Conservation (phyloP, 2,888 invertebrate genomes). For the Rotaria sp. region DNA sequence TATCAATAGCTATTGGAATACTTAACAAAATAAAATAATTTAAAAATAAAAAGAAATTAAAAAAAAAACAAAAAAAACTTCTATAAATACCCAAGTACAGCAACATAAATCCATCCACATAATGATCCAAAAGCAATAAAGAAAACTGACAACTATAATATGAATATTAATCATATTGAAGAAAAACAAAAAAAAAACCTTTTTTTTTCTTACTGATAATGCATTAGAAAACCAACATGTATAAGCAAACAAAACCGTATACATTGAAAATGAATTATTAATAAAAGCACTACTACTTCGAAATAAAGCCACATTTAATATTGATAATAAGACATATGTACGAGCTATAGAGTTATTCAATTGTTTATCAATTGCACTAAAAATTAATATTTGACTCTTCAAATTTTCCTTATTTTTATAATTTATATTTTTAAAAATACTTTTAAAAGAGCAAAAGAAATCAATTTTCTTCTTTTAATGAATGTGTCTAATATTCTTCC, state of each 20-base stretch:
- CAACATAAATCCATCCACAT: slow-evolving; percentile 27
- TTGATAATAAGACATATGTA: slow-evolving; percentile 46
- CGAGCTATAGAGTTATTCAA: slow-evolving; percentile 45
- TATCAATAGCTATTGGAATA: slow-evolving; percentile 35
- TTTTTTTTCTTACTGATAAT: slow-evolving; percentile 54
- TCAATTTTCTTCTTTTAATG: too few relatives aligned
- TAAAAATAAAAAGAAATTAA: neutral
- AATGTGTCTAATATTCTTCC: too few relatives aligned
- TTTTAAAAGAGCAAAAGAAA: neutral
- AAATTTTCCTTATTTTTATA: too few relatives aligned
- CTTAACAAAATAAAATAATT: neutral
- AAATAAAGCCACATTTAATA: slow-evolving; percentile 84
- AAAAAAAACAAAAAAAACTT: neutral
- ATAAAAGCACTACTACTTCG: slow-evolving; percentile 76
- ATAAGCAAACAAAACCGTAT: slow-evolving; percentile 71
- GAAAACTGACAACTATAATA: neutral
- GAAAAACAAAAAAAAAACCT: too few relatives aligned
- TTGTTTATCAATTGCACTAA: slow-evolving; percentile 30
- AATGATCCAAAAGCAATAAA: slow-evolving; percentile 13
- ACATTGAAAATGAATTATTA: slow-evolving; percentile 90
- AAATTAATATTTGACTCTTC: neutral
- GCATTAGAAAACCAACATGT: slow-evolving; percentile 81
- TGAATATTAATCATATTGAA: slow-evolving; percentile 41
- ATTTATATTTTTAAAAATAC: too few relatives aligned
- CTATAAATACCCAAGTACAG: neutral